phyloP scores from a whole-genome alignment of 2,888 invertebrate genomes.

The Tipula helvola region DNA sequence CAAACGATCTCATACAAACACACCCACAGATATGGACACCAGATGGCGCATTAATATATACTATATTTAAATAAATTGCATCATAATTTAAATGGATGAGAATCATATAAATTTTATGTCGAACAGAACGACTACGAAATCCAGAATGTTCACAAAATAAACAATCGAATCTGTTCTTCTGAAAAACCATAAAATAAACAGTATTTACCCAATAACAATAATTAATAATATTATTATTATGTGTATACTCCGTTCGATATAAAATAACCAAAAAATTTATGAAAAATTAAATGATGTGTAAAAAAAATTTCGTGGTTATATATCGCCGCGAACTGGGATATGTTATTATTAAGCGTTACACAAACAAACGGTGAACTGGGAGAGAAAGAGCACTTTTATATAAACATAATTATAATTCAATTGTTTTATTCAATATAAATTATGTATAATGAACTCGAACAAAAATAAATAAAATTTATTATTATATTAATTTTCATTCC shows the following conservation, averaged over 20 bases:
- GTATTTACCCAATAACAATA: not conserved
- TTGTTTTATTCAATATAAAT: constrained; percentile 7
- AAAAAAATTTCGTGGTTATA: not conserved
- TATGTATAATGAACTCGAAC: not conserved
- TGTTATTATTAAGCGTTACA: not conserved
- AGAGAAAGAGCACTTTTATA: not conserved
- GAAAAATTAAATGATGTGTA: not conserved
- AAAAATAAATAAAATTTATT: constrained; percentile 5
- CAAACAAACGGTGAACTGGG: not conserved
- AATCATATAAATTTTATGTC: not conserved
- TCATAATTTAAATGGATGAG: not conserved
- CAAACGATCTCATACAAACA: not conserved
- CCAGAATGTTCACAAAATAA: not conserved
- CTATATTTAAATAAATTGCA: not conserved
- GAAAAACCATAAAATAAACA: not conserved
- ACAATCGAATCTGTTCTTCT: not conserved
- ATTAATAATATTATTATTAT: not conserved
- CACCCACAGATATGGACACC: not conserved
- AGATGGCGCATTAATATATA: not conserved
- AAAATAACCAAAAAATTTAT: not conserved
- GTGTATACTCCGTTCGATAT: not conserved
- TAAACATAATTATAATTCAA: constrained; percentile 6
- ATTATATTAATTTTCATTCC: not conserved
- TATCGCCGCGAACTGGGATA: not conserved
- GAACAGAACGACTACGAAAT: not conserved